Evolutionary conservation across 2,797 vertebrate species (phyloP).

Genomic region (Scarus forsteni): DNA sequence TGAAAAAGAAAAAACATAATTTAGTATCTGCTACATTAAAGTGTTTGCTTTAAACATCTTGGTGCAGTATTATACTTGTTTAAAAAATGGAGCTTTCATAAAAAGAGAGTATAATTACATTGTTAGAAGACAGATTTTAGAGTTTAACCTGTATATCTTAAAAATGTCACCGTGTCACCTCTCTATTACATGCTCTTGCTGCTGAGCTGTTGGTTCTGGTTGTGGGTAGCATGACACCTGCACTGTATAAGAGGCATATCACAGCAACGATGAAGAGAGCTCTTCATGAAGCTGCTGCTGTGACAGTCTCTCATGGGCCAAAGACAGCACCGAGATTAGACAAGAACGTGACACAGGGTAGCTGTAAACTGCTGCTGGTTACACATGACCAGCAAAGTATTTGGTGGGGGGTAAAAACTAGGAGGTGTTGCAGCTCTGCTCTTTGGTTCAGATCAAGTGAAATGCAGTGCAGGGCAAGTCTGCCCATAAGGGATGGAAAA

Average conservation of each 20-base stretch:
- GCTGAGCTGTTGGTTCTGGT: slow-evolving; percentile 31
- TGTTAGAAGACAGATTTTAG: neutral
- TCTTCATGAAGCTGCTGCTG: slow-evolving; percentile 71
- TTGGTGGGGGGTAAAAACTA: slow-evolving; percentile 1
- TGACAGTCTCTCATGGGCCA: slow-evolving; percentile 67
- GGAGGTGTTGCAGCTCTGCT: neutral
- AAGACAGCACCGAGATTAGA: slow-evolving; percentile 75
- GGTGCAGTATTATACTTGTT: too few relatives aligned
- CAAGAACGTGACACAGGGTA: slow-evolving; percentile 56
- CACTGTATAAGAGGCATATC: slow-evolving; percentile 68
- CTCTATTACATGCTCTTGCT: neutral
- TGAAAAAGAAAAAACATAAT: too few relatives aligned
- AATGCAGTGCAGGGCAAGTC: neutral
- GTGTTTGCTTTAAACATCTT: too few relatives aligned
- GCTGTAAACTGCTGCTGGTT: slow-evolving; percentile 27
- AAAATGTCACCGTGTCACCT: slow-evolving; percentile 3
- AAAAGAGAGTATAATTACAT: too few relatives aligned
- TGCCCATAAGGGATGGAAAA: too few relatives aligned
- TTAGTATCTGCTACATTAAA: too few relatives aligned
- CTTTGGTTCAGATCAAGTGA: neutral
- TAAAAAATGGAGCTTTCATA: too few relatives aligned
- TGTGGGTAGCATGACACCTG: slow-evolving; percentile 57
- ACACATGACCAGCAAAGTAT: slow-evolving; percentile 14
- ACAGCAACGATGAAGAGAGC: slow-evolving; percentile 68
- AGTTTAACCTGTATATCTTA: neutral